Evolutionary conservation across 2,113 vertebrate species (phyloP), one percentile per base, ranked within the genome.

Genomic region (Chitala chitala): DNA sequence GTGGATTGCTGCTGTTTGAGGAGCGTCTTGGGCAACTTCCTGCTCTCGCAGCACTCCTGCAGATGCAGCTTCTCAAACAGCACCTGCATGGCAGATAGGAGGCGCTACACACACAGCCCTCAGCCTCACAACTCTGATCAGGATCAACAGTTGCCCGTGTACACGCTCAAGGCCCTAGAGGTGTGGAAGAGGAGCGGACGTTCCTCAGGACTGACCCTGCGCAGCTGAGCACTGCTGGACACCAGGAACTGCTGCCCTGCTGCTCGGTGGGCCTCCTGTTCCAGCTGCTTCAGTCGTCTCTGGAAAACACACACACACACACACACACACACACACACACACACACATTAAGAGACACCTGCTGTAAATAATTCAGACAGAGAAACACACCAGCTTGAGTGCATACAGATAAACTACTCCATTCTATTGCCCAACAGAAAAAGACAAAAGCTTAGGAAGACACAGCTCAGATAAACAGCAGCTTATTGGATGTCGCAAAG

Each of bases 1-100:
- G 94, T 97, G 20, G 94, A 96, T 48, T 86, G 90, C 3, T 90
- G 84, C 22, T 91, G 91, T 51, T 84, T 92, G 55, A 87, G 86
- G 75, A 90, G 76, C 4, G 91, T 94, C 83, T 74, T 91, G 38
- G 91, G 92, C 63, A 94, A 79, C 31, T 86, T 89, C 77, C 89
- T 93, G 81, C 81, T 88, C 73, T 89, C 84, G 63, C 91, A 90
- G 36, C 83, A 81, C 0, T 86, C 78, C 26, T 96, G 92, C 40
- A 98, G 90, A 51, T 86, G 92, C 31, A 98, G 83, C 74, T 96
- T 96, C 72, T 94, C 93, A 81, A 94, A 96, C 15, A 98, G 86
- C 66, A 98, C 83, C 96, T 98, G 78, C 26, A 80, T 31, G 1
- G 78, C 48, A 59, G 78, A 68, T 72, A 33, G n/a, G 5, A 7